Conservation (phyloP, 2,797 vertebrate species). For the Nasua narica region DNA sequence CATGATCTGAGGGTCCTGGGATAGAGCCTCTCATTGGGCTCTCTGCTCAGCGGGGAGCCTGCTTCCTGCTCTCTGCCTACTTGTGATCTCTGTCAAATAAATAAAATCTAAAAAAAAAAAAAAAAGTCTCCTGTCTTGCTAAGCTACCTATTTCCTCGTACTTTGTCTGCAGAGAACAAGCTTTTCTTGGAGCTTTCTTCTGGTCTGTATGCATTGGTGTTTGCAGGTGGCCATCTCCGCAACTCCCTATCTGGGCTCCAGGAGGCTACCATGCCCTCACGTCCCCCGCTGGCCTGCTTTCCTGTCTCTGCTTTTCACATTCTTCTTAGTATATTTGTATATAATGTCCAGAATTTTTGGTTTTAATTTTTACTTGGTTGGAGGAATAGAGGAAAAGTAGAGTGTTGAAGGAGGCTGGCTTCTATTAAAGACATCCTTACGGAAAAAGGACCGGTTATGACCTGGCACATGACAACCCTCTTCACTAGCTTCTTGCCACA, state of each 20-base stretch:
- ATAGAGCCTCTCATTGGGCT: no score
- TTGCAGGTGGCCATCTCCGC: background rate
- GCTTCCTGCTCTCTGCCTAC: no score
- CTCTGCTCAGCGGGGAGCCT: no score
- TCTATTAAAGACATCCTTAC: background rate
- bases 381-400: background rate
- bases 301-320: background rate
- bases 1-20: no score
- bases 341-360: background rate
- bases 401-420: background rate
- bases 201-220: background rate
- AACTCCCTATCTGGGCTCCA: background rate
- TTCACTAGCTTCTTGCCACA: constrained; percentile 1
- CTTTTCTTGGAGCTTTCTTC: background rate
- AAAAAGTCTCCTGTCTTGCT: background rate
- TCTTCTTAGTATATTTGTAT: background rate
- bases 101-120: no score
- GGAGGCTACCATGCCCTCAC: background rate
- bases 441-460: background rate
- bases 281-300: background rate
- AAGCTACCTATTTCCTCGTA: background rate
- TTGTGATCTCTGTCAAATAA: no score
- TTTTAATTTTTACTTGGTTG: background rate
- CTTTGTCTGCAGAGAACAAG: background rate
- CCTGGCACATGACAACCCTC: background rate